Conservation (phyloP, 2,113 vertebrate species). For the Caretta caretta region DNA sequence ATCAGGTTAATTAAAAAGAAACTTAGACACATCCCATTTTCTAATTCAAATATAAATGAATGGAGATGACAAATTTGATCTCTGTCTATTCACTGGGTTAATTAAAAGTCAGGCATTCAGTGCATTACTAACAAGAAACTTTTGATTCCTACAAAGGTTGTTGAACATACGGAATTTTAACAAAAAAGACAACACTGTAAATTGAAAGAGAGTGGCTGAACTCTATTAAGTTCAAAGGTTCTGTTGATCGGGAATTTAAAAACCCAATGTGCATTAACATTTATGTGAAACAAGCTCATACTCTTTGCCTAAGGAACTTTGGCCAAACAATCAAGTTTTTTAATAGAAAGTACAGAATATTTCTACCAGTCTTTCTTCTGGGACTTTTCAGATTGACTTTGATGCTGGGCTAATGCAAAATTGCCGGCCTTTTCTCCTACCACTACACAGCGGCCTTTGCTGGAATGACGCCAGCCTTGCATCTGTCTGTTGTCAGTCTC, state of each 20-base stretch:
- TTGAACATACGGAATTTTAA: neutral
- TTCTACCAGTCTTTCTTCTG: neutral
- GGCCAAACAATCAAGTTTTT: neutral
- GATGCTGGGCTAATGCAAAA: neutral
- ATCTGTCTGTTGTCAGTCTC: neutral
- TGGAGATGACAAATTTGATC: slow-evolving; percentile 54
- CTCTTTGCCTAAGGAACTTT: neutral
- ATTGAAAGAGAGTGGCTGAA: neutral
- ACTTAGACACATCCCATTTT: slow-evolving; percentile 33
- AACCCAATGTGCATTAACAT: neutral
- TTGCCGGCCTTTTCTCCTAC: neutral
- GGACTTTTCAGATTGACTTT: neutral
- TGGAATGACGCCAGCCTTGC: neutral
- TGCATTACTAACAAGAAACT: slow-evolving; percentile 34
- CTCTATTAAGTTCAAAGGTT: neutral
- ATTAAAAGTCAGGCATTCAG: slow-evolving; percentile 55
- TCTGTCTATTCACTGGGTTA: slow-evolving; percentile 35
- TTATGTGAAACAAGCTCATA: neutral
- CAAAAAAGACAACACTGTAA: neutral
- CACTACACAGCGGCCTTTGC: neutral
- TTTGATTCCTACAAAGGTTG: slow-evolving; percentile 47
- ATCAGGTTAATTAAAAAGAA: slow-evolving; percentile 72
- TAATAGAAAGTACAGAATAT: neutral
- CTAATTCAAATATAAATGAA: slow-evolving; percentile 58
- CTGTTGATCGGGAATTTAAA: neutral